Percentiles rank a stretch among this genome's conserved stretches.
Evolutionary conservation across 2,113 vertebrate species (phyloP).

Genomic region (Xiphorhynchus elegans): DNA sequence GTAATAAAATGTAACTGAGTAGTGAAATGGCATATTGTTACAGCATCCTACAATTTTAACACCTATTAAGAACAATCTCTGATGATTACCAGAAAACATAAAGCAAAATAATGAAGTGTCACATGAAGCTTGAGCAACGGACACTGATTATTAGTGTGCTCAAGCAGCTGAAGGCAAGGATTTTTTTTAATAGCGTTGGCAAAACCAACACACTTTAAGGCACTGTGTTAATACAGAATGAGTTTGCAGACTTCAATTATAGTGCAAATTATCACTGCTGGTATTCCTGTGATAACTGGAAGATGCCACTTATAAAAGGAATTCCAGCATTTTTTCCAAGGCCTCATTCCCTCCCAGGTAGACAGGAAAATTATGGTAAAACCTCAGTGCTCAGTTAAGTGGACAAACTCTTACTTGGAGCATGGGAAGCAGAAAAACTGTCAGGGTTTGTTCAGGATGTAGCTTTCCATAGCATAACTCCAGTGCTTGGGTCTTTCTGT

Average conservation of each 20-base stretch:
- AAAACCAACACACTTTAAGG: background rate
- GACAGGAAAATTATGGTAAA: background rate
- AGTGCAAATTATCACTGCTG: background rate
- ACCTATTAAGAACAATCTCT: background rate
- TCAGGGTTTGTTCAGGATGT: background rate
- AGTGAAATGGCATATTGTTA: background rate
- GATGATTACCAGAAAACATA: background rate
- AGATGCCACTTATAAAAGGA: background rate
- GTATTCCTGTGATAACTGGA: background rate
- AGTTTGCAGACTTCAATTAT: background rate
- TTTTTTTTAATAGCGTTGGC: background rate
- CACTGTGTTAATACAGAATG: background rate
- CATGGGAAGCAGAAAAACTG: background rate
- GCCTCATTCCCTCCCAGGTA: background rate
- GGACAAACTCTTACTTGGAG: background rate
- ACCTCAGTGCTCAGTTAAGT: background rate
- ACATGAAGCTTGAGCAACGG: background rate
- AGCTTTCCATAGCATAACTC: background rate
- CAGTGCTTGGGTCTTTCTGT: background rate
- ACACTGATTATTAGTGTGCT: background rate
- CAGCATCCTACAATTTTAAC: background rate
- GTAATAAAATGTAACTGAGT: background rate
- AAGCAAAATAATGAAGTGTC: background rate
- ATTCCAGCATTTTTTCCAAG: background rate
- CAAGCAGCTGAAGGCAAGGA: background rate